Conservation (phyloP, 2,888 invertebrate genomes). For the Lingula anatina region DNA sequence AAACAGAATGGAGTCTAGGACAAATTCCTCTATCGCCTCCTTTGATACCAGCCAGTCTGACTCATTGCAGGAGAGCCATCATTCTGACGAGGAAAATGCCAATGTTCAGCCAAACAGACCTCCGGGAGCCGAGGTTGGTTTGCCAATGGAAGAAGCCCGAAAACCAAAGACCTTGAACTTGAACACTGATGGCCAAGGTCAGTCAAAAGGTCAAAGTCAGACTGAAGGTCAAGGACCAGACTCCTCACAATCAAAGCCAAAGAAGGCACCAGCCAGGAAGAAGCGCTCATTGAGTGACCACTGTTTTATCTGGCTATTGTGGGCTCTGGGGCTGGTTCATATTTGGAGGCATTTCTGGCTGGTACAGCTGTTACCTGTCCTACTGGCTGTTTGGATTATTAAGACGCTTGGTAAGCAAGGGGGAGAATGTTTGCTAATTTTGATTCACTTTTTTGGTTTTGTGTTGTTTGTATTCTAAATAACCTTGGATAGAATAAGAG, state of each 20-base stretch:
- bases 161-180: no score
- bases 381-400: slow-evolving; percentile 66
- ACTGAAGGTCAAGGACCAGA: slow-evolving; percentile 29
- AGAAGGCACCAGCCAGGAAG: slow-evolving; percentile 5
- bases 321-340: slow-evolving; percentile 76
- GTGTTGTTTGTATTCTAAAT: no score
- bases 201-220: slow-evolving; percentile 41
- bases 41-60: neutral
- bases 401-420: slow-evolving; percentile 55
- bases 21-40: neutral
- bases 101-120: no score
- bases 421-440: neutral
- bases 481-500: no score
- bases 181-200: neutral
- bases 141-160: neutral
- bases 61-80: neutral
- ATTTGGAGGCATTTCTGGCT: slow-evolving; percentile 84
- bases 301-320: slow-evolving; percentile 60
- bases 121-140: no score
- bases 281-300: slow-evolving; percentile 36
- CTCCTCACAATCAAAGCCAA: slow-evolving; percentile 2
- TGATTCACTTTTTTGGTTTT: neutral
- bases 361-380: slow-evolving; percentile 67
- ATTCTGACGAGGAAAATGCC: neutral
- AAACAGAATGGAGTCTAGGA: neutral